These are phyloP conservation scores for Brachionus manjavacas DNA, from an alignment of 1,140 invertebrate genomes.

Conservation along the genomic window DNA sequence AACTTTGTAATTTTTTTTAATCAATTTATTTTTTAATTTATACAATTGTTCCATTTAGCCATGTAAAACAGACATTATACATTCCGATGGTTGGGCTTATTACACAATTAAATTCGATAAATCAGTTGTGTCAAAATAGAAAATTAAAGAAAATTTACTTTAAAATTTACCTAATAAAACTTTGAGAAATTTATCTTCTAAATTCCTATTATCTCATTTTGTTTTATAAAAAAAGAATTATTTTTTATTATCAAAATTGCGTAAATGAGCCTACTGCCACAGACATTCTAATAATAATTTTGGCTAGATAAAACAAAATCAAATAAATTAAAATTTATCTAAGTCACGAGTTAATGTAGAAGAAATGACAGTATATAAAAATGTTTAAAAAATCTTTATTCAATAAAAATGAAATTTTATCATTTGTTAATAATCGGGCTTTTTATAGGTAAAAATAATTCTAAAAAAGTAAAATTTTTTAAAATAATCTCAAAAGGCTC, in stretches of 20 bases:
- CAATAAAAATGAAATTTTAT: background rate
- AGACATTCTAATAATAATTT: background rate
- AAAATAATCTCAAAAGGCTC: background rate
- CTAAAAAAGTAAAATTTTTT: background rate
- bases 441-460: background rate
- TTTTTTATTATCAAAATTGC: background rate
- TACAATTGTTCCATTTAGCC: background rate
- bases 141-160: background rate
- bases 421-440: background rate
- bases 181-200: background rate
- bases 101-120: slow-evolving; percentile 37
- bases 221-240: no score
- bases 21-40: background rate
- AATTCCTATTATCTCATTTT: background rate
- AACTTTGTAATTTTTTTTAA: slow-evolving; percentile 73
- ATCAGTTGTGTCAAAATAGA: slow-evolving; percentile 3
- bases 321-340: background rate
- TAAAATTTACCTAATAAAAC: background rate
- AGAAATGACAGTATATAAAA: background rate
- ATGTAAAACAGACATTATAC: slow-evolving; percentile 10
- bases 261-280: background rate
- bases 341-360: background rate
- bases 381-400: background rate
- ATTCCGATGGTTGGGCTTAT: background rate
- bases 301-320: background rate